Conservation (phyloP, 2,797 vertebrate species). For the Periophthalmus magnuspinnatus region DNA sequence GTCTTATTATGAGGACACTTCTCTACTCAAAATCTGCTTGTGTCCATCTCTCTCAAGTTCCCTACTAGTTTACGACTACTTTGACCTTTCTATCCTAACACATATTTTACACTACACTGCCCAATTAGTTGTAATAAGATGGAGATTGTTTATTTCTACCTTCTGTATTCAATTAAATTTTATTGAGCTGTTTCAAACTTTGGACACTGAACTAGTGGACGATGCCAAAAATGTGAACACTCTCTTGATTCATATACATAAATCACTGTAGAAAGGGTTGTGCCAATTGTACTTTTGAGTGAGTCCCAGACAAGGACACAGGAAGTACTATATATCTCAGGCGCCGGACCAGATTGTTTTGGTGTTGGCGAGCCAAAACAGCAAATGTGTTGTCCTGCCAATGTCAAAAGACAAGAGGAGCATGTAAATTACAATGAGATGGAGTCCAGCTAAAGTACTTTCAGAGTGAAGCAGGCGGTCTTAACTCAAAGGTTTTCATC, state of each 20-base stretch:
- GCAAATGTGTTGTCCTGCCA: not conserved
- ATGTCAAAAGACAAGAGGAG: constrained; percentile 9
- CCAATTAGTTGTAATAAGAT: too few relatives aligned
- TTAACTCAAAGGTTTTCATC: not conserved
- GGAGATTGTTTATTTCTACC: too few relatives aligned
- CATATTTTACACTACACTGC: too few relatives aligned
- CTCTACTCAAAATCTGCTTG: too few relatives aligned
- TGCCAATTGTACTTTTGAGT: not conserved
- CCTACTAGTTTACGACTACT: too few relatives aligned
- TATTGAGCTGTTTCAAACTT: not conserved
- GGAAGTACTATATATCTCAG: not conserved
- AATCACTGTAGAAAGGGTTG: not conserved
- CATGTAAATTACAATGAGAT: not conserved
- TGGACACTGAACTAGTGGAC: not conserved
- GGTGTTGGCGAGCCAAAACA: not conserved
- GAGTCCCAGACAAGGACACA: constrained; percentile 4
- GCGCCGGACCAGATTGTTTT: not conserved
- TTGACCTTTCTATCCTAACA: too few relatives aligned
- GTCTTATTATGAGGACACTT: not conserved
- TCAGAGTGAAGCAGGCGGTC: not conserved
- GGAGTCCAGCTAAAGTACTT: not conserved
- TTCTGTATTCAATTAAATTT: not conserved
- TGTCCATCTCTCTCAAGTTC: too few relatives aligned
- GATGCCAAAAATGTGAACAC: constrained; percentile 4
- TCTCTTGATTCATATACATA: not conserved